phyloP scores from a whole-genome alignment of 2,888 invertebrate species.

The Cordylochernes scorpioides region DNA sequence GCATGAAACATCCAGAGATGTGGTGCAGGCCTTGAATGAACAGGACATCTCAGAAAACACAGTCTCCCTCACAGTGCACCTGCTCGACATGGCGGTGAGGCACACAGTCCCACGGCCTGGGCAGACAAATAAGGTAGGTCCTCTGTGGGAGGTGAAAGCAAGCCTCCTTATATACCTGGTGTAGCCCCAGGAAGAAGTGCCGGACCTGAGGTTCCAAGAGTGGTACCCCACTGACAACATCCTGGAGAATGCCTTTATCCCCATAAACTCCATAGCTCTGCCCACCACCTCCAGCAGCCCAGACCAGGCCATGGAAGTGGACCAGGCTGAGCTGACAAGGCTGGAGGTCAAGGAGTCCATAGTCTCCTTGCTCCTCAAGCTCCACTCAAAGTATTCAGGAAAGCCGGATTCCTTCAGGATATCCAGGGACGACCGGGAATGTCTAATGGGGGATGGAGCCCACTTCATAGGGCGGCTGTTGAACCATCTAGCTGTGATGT shows the following conservation, averaged over 20 bases:
- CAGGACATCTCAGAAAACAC: conserved; percentile 56
- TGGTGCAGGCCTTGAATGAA: conserved; percentile 37
- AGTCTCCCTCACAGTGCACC: conserved; percentile 54
- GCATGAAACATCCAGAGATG: too few relatives aligned
- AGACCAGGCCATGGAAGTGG: conserved; percentile 14
- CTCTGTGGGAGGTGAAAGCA: too few relatives aligned
- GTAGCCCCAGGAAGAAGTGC: conserved; percentile 14
- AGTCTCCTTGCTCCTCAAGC: conserved; percentile 55
- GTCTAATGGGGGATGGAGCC: conserved; percentile 51
- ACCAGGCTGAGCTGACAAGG: conserved; percentile 7
- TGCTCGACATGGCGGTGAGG: conserved; percentile 53
- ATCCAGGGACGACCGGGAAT: conserved; percentile 6
- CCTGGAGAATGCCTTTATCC: conserved; percentile 9
- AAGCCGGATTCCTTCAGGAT: conserved; percentile 41
- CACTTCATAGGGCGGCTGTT: conserved; percentile 52
- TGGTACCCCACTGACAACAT: conserved; percentile 22
- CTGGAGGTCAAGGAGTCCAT: conserved; percentile 33
- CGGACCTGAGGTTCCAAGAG: conserved; percentile 20
- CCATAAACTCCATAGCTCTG: conserved; percentile 5
- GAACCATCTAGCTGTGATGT: too few relatives aligned
- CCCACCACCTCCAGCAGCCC: too few relatives aligned
- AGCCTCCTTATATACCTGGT: conserved; percentile 2
- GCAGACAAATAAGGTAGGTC: not conserved
- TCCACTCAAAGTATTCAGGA: conserved; percentile 66
- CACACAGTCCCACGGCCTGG: conserved; percentile 15